These are phyloP conservation scores for Porites rus DNA, from an alignment of 92 coral and sea anemone genomes.

Conservation along the genomic window DNA sequence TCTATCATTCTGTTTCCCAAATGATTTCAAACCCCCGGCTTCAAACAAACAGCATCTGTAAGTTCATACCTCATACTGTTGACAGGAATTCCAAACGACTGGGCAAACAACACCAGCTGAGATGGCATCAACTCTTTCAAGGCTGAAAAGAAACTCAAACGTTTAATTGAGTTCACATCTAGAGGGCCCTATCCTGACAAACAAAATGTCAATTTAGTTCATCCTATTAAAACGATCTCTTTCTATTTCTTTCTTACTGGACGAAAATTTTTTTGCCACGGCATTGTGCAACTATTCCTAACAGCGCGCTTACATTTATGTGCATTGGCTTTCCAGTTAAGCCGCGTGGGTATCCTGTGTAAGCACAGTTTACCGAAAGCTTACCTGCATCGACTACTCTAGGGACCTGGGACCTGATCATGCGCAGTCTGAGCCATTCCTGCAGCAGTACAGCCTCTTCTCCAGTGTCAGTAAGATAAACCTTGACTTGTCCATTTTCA, in stretches of 20 bases:
- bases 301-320: not conserved
- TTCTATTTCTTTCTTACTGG: no score
- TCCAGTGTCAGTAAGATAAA: constrained; percentile 90
- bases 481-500: constrained; percentile 83
- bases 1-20: no score
- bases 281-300: not conserved
- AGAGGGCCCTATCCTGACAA: not conserved
- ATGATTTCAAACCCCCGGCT: not conserved
- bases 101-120: constrained; percentile 92
- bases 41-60: not conserved
- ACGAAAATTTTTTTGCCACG: no score
- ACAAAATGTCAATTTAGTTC: no score
- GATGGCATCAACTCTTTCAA: constrained; percentile 76
- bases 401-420: constrained; percentile 89
- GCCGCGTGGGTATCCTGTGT: not conserved
- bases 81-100: constrained; percentile 99
- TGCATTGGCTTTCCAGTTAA: not conserved
- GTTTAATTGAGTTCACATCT: not conserved
- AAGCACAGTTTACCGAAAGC: not conserved
- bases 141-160: constrained; percentile 51
- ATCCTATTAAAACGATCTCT: no score
- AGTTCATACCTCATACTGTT: constrained; percentile 83
- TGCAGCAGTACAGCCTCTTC: constrained; percentile 92
- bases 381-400: constrained; percentile 93
- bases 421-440: constrained; percentile 94